phyloP scores from a whole-genome alignment of 1,140 invertebrate species.

The Pararge aegeria region DNA sequence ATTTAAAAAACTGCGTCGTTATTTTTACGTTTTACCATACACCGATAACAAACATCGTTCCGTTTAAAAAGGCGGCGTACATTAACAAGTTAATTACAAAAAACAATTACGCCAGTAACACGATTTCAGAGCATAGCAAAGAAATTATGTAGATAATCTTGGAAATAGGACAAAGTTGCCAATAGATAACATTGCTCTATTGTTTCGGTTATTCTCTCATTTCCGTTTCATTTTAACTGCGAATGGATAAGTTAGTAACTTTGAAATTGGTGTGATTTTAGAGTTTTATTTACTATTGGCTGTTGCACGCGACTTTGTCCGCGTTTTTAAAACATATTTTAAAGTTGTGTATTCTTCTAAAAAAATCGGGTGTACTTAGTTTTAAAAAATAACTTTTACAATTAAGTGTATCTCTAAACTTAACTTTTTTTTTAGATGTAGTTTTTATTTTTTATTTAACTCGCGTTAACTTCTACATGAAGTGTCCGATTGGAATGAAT shows the following conservation, averaged over 20 bases:
- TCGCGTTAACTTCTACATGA: too few species aligned
- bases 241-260: neutral
- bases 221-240: conserved; percentile 33
- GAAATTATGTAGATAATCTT: conserved; percentile 40
- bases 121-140: conserved; percentile 32
- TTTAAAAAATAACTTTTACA: too few species aligned
- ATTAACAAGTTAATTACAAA: conserved; percentile 54
- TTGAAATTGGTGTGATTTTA: too few species aligned
- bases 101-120: conserved; percentile 40
- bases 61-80: conserved; percentile 15
- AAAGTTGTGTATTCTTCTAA: too few species aligned
- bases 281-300: too few species aligned
- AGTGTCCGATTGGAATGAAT: too few species aligned
- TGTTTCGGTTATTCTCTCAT: conserved; percentile 41
- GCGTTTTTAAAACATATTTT: too few species aligned
- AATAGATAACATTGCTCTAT: conserved; percentile 42
- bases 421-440: too few species aligned
- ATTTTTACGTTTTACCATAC: neutral
- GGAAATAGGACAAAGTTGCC: conserved; percentile 38
- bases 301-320: too few species aligned
- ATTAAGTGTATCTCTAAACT: too few species aligned
- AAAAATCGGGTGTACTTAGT: too few species aligned
- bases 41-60: conserved; percentile 5
- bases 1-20: neutral
- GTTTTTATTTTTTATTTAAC: too few species aligned